These are phyloP conservation scores for Trematomus bernacchii DNA, from an alignment of 2,797 vertebrate genomes.

Conservation along the genomic window DNA sequence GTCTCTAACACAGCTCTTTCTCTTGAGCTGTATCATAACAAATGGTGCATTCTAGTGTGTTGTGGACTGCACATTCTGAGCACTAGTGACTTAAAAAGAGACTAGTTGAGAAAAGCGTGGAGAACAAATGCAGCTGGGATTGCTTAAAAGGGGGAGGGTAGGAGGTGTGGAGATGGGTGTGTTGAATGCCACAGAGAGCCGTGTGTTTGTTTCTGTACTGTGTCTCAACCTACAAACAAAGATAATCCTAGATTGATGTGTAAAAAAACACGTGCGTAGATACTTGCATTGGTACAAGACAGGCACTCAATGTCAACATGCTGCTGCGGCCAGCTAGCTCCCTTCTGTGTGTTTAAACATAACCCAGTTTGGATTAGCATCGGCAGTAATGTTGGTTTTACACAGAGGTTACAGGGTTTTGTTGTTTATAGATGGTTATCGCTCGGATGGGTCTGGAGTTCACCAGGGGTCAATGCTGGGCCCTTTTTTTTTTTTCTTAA, in stretches of 20 bases:
- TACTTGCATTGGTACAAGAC: conserved; percentile 36
- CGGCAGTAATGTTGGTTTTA: conserved; percentile 69
- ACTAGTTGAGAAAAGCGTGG: background rate
- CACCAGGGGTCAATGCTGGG: conserved; percentile 57
- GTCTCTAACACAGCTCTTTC: background rate
- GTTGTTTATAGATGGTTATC: conserved; percentile 67
- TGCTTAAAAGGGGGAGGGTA: background rate
- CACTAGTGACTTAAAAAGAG: background rate
- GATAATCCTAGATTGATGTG: conserved; percentile 14
- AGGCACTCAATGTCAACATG: conserved; percentile 44
- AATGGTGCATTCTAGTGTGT: background rate
- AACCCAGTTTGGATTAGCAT: conserved; percentile 68
- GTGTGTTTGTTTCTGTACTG: conserved; percentile 27
- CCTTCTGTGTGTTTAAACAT: conserved; percentile 70
- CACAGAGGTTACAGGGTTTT: conserved; percentile 72
- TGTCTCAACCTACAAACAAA: conserved; percentile 21
- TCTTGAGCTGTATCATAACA: background rate
- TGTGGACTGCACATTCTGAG: background rate
- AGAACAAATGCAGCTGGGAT: background rate
- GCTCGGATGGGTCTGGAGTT: conserved; percentile 66
- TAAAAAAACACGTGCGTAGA: conserved; percentile 26
- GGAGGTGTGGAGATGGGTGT: too few species aligned
- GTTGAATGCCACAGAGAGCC: background rate
- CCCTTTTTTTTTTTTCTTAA: conserved; percentile 25
- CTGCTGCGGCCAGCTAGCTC: conserved; percentile 37